Evolutionary conservation across 1,140 invertebrate species (phyloP).

Genomic region (Diachasmimorpha longicaudata): DNA sequence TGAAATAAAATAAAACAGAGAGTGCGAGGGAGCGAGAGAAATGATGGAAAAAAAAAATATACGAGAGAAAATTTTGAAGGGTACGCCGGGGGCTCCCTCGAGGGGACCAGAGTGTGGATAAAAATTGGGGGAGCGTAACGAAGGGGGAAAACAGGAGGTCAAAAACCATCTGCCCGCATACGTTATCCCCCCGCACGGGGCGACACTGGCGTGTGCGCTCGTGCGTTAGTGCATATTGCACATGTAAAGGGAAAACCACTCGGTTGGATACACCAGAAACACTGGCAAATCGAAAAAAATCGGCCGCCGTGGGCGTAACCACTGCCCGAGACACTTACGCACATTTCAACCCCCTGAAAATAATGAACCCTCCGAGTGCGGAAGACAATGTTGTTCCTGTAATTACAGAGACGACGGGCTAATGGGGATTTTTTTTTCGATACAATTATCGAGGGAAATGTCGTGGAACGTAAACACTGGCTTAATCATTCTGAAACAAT

Average conservation of each 20-base stretch:
- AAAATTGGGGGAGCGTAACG: constrained; percentile 7
- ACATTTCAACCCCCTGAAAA: constrained; percentile 12
- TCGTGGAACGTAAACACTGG: neutral
- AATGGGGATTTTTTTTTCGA: neutral
- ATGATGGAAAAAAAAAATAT: constrained; percentile 1
- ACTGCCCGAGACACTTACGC: constrained; percentile 21
- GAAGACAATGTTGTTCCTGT: neutral
- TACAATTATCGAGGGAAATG: neutral
- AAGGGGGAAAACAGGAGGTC: constrained; percentile 29
- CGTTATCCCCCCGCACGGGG: constrained; percentile 44
- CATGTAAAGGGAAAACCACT: constrained; percentile 42
- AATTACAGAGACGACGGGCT: neutral
- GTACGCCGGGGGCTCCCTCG: constrained; percentile 16
- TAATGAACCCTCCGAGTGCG: neutral
- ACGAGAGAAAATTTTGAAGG: constrained; percentile 28
- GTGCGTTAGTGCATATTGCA: neutral
- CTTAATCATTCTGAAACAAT: neutral
- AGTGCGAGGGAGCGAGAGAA: constrained; percentile 17
- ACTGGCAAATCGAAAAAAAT: constrained; percentile 15
- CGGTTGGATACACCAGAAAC: constrained; percentile 35
- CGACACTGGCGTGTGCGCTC: constrained; percentile 28
- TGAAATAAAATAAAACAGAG: neutral
- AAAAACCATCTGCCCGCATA: constrained; percentile 56
- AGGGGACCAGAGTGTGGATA: neutral
- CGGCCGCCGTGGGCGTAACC: constrained; percentile 12